Evolutionary conservation across 2,797 vertebrate species (phyloP), one percentile per base, ranked within the genome.

Genomic region (Heliangelus exortis): DNA sequence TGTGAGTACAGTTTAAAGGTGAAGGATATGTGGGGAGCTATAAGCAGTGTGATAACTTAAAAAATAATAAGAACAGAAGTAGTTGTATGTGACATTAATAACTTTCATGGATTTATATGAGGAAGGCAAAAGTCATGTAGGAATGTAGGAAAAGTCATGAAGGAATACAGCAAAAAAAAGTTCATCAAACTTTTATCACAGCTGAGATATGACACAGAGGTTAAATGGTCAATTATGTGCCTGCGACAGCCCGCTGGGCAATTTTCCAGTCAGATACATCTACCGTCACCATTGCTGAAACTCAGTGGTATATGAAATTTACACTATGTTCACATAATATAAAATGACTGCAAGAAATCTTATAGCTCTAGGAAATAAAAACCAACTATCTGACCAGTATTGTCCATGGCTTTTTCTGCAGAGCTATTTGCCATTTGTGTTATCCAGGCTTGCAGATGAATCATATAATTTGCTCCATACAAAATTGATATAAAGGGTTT

Each of bases 261-360:
- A 47, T 94, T 86, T 96, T 96, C 77, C 94, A 97, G 76, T 72
- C 78, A 91, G 72, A 57, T 55, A 55, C 75, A 90, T 71, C 59
- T 34, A 78, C 48, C n/a, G 21, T 33, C 61, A 69, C 39, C 43
- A 34, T 33, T 59, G 67, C 39, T 84, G 62, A 87, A 90, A 34
- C 29, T 73, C 67, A 53, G n/a, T 69, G 41, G 15, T 82, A 59
- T 74, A 51, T 58, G 61, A 92, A 94, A 92, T 84, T 84, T 59
- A 69, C 39, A 73, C 67, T 7, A 2, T 36, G 43, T 71, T 66
- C 61, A 58, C 23, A 67, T 80, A 94, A 91, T 53, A 15, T 45
- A 57, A 86, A 87, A 81, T 48, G 13, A 72, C 36, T 76, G 15
- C 33, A 65, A 48, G 66, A 92, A 95, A 72, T 72, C 43, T 68